phyloP scores from a whole-genome alignment of 2,797 vertebrate species.

The Decapterus maruadsi region DNA sequence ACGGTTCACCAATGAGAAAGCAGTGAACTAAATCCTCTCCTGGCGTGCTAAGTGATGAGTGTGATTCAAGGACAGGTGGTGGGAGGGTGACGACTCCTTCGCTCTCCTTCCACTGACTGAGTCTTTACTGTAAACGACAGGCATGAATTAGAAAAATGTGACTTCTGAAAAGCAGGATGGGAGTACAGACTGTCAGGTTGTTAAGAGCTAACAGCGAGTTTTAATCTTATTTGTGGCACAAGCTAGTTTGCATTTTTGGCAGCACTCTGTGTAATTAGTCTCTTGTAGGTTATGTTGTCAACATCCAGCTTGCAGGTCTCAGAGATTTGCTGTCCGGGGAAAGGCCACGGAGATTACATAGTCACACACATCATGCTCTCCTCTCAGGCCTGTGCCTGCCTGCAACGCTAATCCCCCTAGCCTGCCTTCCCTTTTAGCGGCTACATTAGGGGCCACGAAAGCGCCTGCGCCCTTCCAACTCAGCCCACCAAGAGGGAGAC shows the following conservation, averaged over 20 bases:
- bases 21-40: conserved; percentile 70
- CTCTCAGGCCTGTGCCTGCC: conserved; percentile 66
- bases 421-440: conserved; percentile 54
- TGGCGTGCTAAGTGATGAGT: conserved; percentile 68
- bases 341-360: conserved; percentile 72
- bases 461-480: conserved; percentile 64
- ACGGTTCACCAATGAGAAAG: conserved; percentile 67
- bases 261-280: conserved; percentile 16
- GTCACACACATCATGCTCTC: conserved; percentile 61
- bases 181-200: neutral
- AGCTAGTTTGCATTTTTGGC: conserved; percentile 23
- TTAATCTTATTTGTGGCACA: conserved; percentile 1
- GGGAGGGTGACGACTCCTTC: conserved; percentile 48
- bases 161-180: conserved; percentile 9
- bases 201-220: neutral
- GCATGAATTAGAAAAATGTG: conserved; percentile 3
- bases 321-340: conserved; percentile 54
- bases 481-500: conserved; percentile 69
- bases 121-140: conserved; percentile 26
- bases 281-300: conserved; percentile 40
- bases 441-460: conserved; percentile 60
- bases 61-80: conserved; percentile 79
- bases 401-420: conserved; percentile 70
- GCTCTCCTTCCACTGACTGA: conserved; percentile 60
- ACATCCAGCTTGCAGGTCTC: conserved; percentile 41